Evolutionary conservation across 2,797 vertebrate genomes (phyloP).

Genomic region (Bradypodion pumilum): DNA sequence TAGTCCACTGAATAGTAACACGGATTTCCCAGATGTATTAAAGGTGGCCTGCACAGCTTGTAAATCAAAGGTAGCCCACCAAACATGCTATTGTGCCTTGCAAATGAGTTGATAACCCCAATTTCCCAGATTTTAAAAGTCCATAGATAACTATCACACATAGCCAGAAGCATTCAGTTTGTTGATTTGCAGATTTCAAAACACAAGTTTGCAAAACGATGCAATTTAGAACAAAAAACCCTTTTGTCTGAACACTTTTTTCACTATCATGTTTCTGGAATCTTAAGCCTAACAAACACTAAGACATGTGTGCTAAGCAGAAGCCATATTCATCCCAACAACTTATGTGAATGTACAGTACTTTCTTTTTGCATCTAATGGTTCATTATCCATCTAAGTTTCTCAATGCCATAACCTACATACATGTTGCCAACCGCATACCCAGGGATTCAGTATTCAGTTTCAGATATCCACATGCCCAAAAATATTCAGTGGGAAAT

Average conservation of each 20-base stretch:
- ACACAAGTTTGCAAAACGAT: background rate
- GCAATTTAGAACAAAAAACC: background rate
- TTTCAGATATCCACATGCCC: too few species aligned
- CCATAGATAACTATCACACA: too few species aligned
- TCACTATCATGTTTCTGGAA: background rate
- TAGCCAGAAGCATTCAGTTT: background rate
- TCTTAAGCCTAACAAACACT: background rate
- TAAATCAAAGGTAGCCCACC: background rate
- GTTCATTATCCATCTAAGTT: too few species aligned
- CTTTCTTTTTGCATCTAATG: background rate
- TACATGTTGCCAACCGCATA: too few species aligned
- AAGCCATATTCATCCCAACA: background rate
- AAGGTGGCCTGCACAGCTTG: background rate
- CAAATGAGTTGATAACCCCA: background rate
- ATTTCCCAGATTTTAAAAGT: background rate
- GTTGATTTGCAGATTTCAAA: background rate
- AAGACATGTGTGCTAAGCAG: background rate
- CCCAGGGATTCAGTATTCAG: too few species aligned
- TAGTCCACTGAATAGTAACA: background rate
- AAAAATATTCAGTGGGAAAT: too few species aligned
- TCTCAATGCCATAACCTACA: background rate
- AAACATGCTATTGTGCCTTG: background rate
- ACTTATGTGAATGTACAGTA: background rate
- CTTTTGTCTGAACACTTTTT: background rate
- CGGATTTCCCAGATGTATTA: background rate